Evolutionary conservation across 2,113 vertebrate genomes (phyloP), one percentile per base, ranked within the genome.

Genomic region (Macquaria australasica): DNA sequence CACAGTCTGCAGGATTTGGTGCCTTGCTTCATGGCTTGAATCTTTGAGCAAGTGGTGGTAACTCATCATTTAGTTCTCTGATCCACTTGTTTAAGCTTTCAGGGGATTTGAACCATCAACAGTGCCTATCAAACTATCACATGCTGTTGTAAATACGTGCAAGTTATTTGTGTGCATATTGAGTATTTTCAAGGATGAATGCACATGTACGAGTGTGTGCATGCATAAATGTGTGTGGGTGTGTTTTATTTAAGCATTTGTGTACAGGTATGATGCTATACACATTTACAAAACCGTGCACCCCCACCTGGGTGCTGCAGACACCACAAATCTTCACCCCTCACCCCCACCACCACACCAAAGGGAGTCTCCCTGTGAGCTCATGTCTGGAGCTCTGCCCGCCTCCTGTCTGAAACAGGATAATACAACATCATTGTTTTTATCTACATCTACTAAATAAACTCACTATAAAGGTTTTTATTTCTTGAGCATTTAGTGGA

Each of bases 341-440:
- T 73, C 68, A 67, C 63, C 23, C 62, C 45, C 67, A 15, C 18
- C 73, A 59, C 58, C 78, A 68, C 86, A 79, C 43, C 83, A 59
- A 66, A 88, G 74, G 87, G 90, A 90, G 72, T 90, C 84, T 93
- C 78, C 71, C 73, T 79, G 16, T 93, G 91, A 92, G 88, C 66
- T 91, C 87, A 92, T 64, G 90, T 92, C 91, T 93, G 88, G 63
- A 91, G 50, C 73, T 53, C 51, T 48, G 80, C 73, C 82, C 25
- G 63, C 73, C 31, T 73, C 74, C 55, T 51, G 81, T 87, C 85
- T 82, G 25, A 82, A 59, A 78, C 11, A 20, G 12, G 23, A 75
- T 37, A 67, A 66, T n/a, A 16, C 64, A 39, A 9, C 50, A 28
- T 6, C 12, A 41, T 28, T 51, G 37, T 58, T 21, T 48, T 55